Percentiles rank a stretch among this genome's conserved stretches.
phyloP scores from a whole-genome alignment of 2,888 invertebrate species.

The Melinaea menophilus region DNA sequence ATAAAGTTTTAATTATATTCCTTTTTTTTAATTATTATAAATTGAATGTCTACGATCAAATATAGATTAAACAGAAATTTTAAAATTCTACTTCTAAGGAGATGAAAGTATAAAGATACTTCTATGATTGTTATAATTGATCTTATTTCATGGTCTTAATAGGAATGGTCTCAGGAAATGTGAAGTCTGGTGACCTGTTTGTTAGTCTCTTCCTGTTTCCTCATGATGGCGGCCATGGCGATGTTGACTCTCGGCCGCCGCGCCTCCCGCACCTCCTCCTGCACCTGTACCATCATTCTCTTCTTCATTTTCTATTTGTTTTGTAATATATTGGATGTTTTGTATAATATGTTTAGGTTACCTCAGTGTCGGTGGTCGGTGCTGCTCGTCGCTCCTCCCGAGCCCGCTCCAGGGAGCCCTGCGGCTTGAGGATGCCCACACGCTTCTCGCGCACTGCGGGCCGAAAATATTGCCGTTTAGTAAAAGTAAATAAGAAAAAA shows the following conservation, averaged over 20 bases:
- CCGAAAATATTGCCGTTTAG: not conserved
- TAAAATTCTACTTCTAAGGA: too few relatives aligned
- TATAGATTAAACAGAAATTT: too few relatives aligned
- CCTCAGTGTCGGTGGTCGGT: constrained; percentile 36
- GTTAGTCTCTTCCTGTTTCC: constrained; percentile 83
- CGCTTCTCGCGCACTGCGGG: constrained; percentile 73
- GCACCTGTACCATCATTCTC: constrained; percentile 37
- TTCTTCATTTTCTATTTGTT: not conserved
- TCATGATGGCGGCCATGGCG: constrained; percentile 86
- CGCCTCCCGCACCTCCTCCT: constrained; percentile 52
- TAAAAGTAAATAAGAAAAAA: too few relatives aligned
- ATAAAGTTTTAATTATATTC: too few relatives aligned
- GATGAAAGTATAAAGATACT: too few relatives aligned
- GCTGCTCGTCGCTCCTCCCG: constrained; percentile 76
- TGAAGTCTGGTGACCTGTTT: constrained; percentile 73
- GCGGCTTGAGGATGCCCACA: constrained; percentile 84
- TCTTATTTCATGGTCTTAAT: too few relatives aligned
- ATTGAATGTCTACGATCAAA: too few relatives aligned
- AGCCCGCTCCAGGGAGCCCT: constrained; percentile 83
- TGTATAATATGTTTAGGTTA: not conserved
- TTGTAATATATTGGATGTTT: not conserved
- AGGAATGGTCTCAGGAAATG: too few relatives aligned
- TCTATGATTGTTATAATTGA: too few relatives aligned
- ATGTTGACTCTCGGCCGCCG: constrained; percentile 84
- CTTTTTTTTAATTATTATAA: too few relatives aligned